Evolutionary conservation across 1,140 invertebrate species (phyloP), one percentile per base, ranked within the genome.

Genomic region (Tenebrio molitor): DNA sequence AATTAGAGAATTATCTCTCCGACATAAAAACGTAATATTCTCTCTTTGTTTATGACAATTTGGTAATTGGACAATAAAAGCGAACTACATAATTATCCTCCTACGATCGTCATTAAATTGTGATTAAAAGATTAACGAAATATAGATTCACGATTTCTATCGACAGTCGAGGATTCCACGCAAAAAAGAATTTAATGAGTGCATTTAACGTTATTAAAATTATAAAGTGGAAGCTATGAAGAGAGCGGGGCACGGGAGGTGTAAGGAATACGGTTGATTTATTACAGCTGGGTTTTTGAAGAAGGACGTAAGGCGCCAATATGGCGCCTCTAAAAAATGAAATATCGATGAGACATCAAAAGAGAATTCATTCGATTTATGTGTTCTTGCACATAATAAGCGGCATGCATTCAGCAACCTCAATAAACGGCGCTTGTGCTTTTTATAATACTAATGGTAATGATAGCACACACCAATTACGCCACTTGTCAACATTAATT

Each of bases 241-340:
- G n/a, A n/a, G n/a, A n/a, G n/a, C n/a, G n/a, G n/a, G n/a, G n/a
- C n/a, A n/a, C n/a, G n/a, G n/a, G n/a, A n/a, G n/a, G n/a, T n/a
- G n/a, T n/a, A n/a, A n/a, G n/a, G n/a, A n/a, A n/a, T n/a, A n/a
- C n/a, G n/a, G n/a, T n/a, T n/a, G n/a, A n/a, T n/a, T n/a, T n/a
- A n/a, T n/a, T n/a, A n/a, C n/a, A n/a, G 5, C 19, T 58, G n/a
- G 10, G 21, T 58, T 58, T 53, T 58, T 58, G 14, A 21, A 23
- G 14, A 25, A 58, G 12, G 50, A 58, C 15, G 50, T 58, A 17
- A 29, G 21, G 50, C 50, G 50, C 29, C 50, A 25, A 29, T 58
- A 58, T 29, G 50, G 50, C 50, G 50, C 50, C 50, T 29, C n/a
- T 14, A 58, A 58, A 29, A 58, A 29, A 58, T 58, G 10, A 58